Evolutionary conservation across 2,797 vertebrate species (phyloP), one percentile per base, ranked within the genome.

Genomic region (Gambusia yucatana): DNA sequence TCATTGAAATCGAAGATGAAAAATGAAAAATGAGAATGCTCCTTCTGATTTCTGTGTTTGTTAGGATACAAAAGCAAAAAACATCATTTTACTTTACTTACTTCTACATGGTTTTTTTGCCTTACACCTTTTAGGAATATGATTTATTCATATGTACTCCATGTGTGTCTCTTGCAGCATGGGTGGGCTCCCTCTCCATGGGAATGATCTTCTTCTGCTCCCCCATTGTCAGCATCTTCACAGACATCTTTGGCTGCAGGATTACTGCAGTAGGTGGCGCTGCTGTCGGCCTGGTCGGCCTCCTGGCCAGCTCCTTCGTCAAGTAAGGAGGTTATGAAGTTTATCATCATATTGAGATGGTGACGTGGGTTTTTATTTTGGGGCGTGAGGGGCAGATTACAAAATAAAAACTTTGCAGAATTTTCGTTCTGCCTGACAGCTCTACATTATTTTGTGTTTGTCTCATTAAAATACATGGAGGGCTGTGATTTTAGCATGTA

Each of bases 191-290:
- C 41, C 95, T 99, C 48, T 97, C 97, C 63, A 99, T 99, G 97
- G 98, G 98, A 4, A 98, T 99, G 97, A 98, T 99, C 92, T 99
- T 99, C 95, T 97, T 99, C 94, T 99, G 97, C 89, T 99, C 98
- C 55, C 98, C 98, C 1, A 96, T 99, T 70, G 98, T 97, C 94
- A 98, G 98, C 63, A 77, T 99, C 88, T 98, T 98, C 95, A 99
- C 98, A 0, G 98, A 99, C 89, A 78, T 97, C 47, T 95, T 97
- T 2, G 98, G 98, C 41, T 99, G 98, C 91, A 95, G 96, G 77
- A 92, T 95, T 46, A 98, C 98, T 0, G 98, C 98, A 0, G 95
- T 98, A 6, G 77, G 90, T 5, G 98, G 98, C 3, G 97, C 98
- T 33, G 96, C 97, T 0, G 93, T 99, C 1, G 98, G 95, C 33